phyloP scores from a whole-genome alignment of 2,797 vertebrate species.

The Pangasius sanitwongsei region DNA sequence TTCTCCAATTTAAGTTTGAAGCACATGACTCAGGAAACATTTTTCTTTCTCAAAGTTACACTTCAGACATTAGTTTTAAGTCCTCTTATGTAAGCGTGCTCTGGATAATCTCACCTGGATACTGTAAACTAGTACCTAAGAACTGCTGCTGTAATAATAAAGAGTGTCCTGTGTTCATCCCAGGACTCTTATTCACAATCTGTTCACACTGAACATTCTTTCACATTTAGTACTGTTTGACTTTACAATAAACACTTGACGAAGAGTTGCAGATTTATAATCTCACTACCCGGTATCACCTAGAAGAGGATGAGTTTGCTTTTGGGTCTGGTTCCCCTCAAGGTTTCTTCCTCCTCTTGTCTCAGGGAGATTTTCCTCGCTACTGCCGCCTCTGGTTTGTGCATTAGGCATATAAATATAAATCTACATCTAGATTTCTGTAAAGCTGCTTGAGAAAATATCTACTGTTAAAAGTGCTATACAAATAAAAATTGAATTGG shows the following conservation, averaged over 20 bases:
- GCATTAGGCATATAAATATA: neutral
- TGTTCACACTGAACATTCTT: neutral
- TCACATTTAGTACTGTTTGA: neutral
- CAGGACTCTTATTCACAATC: neutral
- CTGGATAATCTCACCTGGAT: neutral
- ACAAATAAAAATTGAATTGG: neutral
- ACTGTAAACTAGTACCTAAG: neutral
- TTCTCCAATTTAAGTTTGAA: constrained; percentile 22
- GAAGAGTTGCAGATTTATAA: neutral
- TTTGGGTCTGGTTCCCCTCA: neutral
- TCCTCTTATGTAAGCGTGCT: constrained; percentile 37
- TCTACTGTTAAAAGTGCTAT: neutral
- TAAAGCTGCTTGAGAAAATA: neutral
- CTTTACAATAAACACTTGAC: neutral
- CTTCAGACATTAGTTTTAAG: constrained; percentile 62
- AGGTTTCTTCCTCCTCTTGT: neutral
- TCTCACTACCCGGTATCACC: neutral
- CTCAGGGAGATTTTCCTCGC: neutral
- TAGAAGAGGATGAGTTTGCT: neutral
- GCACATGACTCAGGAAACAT: neutral
- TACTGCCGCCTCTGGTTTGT: neutral
- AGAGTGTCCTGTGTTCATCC: neutral
- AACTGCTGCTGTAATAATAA: neutral
- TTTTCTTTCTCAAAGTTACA: constrained; percentile 21
- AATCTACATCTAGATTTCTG: neutral